Percentiles rank a stretch among this genome's conserved stretches.
These are phyloP conservation scores for Anguilla marmorata DNA, from an alignment of 2,797 vertebrate species.

Conservation along the genomic window DNA sequence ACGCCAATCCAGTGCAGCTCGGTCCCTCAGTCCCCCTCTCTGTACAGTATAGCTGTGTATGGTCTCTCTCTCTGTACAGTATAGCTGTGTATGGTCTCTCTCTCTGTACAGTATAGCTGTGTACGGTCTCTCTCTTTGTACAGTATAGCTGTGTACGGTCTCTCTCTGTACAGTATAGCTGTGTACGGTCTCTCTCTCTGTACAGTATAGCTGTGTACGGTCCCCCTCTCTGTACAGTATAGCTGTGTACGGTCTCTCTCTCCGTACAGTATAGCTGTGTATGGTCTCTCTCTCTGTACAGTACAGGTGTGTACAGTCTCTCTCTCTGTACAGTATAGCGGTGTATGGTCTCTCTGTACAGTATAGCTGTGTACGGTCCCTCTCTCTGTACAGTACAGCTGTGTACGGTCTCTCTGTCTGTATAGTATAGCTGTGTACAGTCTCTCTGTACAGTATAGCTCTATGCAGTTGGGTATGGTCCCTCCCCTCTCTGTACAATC, in stretches of 20 bases:
- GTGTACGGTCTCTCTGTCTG: not conserved
- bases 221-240: not conserved
- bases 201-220: not conserved
- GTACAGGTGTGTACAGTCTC: not conserved
- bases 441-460: constrained; percentile 5
- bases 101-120: constrained; percentile 18
- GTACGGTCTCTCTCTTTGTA: too few relatives aligned
- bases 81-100: not conserved
- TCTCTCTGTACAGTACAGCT: constrained; percentile 9
- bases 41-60: not conserved
- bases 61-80: not conserved
- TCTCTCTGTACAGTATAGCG: not conserved
- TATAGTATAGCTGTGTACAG: not conserved
- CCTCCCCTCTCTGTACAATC: constrained; percentile 20
- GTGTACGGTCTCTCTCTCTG: constrained; percentile 1
- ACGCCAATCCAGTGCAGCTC: constrained; percentile 27
- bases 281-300: not conserved
- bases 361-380: not conserved
- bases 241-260: not conserved
- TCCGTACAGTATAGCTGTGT: not conserved
- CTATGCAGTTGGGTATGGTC: not conserved
- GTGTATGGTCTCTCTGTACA: not conserved
- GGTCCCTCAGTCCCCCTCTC: not conserved
- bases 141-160: not conserved
- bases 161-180: not conserved